Conservation (phyloP, 2,113 vertebrate species). For the Cynocephalus volans region DNA sequence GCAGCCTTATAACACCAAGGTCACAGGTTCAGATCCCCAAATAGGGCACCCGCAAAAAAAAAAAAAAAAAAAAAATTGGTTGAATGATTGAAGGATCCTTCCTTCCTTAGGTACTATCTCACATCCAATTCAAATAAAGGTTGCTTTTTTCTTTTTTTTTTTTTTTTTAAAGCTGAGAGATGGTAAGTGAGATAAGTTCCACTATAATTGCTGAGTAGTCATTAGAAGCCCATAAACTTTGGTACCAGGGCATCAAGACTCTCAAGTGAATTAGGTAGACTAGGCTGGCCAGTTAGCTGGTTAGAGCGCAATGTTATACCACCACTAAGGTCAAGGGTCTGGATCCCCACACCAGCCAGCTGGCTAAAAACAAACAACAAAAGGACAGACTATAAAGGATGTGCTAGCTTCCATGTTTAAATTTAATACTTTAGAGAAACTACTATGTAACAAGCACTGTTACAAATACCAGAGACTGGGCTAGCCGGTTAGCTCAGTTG, state of each 20-base stretch:
- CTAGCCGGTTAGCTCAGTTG: too few species aligned
- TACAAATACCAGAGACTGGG: not conserved
- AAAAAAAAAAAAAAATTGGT: too few species aligned
- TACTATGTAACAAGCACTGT: not conserved
- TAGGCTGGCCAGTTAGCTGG: too few species aligned
- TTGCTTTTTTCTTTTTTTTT: not conserved
- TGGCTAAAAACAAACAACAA: not conserved
- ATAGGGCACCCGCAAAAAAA: too few species aligned
- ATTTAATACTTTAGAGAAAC: slow-evolving; percentile 23
- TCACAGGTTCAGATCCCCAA: too few species aligned
- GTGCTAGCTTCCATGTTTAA: not conserved
- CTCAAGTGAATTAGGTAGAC: not conserved
- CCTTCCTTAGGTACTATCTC: slow-evolving; percentile 17
- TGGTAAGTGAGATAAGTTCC: slow-evolving; percentile 15
- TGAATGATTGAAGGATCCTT: not conserved
- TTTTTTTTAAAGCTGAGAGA: not conserved
- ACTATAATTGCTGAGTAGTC: not conserved
- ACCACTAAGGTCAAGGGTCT: too few species aligned
- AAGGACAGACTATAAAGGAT: not conserved
- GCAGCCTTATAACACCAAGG: too few species aligned
- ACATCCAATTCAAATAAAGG: not conserved
- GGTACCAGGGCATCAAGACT: not conserved
- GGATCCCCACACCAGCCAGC: too few species aligned
- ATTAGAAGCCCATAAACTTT: slow-evolving; percentile 24
- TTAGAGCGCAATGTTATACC: too few species aligned